Evolutionary conservation across 1,140 invertebrate species (phyloP), one percentile per base, ranked within the genome.

Genomic region (Cydia pomonella): DNA sequence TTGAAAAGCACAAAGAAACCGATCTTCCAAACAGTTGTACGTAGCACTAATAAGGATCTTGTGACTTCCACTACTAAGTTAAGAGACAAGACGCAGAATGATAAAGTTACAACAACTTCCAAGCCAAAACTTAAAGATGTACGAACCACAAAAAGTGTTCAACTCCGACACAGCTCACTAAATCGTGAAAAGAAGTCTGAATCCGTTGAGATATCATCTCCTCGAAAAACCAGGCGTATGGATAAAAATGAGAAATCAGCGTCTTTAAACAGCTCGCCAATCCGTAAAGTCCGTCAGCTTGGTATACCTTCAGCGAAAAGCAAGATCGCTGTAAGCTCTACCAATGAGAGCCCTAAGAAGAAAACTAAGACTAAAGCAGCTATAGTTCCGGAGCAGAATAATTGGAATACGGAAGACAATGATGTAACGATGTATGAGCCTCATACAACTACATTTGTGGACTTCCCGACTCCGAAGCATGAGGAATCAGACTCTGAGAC

Each of bases 401-500:
- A 86, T 62, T 82, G 84, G 79, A 87, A 82, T 53, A 63, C 79
- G n/a, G 86, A 90, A 47, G 92, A 92, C 16, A 89, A 92, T 77
- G 92, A 93, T 78, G 84, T 93, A 1, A 93, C 92, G 1, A 93
- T 93, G 93, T 93, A 93, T 23, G 93, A 93, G 77, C 84, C 91
- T 4, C 90, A 93, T 41, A 92, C 91, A 72, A 92, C 90, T 1
- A 90, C 89, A 13, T 82, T 84, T 64, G 84, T 87, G 0, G 90
- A 92, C 73, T 87, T 90, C 33, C 83, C 87, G 1, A 76, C 83
- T 27, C 82, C 83, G 18, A 90, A 91, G 77, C 86, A 82, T 16
- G 88, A 92, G 16, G 92, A 93, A 75, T 93, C 91, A 0, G 93
- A 93, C 66, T 90, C 87, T 0, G 93, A 93, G 63, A 82, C 47